Conservation (phyloP, 2,797 vertebrate species). For the Lagorchestes hirsutus region DNA sequence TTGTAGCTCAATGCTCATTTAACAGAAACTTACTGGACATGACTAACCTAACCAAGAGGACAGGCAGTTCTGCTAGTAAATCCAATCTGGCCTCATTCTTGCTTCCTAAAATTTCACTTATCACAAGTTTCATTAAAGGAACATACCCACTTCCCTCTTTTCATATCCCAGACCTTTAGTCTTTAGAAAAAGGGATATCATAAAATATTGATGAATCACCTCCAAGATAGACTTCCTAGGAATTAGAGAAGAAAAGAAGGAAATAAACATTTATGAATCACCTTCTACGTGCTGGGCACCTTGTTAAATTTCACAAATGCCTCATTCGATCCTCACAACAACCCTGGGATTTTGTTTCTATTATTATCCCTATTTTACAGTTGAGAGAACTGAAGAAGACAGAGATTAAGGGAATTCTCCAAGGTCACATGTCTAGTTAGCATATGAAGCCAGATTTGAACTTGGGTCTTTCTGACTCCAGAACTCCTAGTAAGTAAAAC, state of each 20-base stretch:
- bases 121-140: background rate
- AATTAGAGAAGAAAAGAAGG: background rate
- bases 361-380: background rate
- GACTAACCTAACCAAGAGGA: rapidly evolving
- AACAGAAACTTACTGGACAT: background rate
- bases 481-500: background rate
- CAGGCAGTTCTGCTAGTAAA: background rate
- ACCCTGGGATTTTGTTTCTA: background rate
- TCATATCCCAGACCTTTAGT: background rate
- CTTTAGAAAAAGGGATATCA: background rate
- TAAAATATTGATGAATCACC: background rate
- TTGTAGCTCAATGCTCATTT: background rate
- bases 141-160: background rate
- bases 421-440: background rate
- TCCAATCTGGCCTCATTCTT: background rate
- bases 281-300: background rate
- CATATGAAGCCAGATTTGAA: background rate
- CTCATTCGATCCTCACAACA: background rate
- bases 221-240: background rate
- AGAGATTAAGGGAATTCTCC: background rate
- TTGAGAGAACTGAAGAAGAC: background rate
- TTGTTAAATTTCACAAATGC: background rate
- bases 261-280: background rate
- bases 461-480: background rate
- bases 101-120: background rate